Evolutionary conservation across 2,888 invertebrate species (phyloP).

Genomic region (Tillus elongatus): DNA sequence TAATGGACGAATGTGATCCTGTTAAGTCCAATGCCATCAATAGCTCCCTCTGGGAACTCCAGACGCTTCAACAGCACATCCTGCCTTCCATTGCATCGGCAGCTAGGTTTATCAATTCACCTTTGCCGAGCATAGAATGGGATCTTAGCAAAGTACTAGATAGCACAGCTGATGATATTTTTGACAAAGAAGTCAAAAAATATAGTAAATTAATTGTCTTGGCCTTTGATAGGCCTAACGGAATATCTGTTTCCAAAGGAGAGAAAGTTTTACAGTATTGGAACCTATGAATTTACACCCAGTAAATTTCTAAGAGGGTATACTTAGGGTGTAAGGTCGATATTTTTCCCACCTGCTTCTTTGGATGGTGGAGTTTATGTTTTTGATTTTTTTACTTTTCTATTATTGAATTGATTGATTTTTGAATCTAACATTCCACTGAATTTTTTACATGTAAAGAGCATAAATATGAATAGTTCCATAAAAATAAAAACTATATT

Average conservation of each 20-base stretch:
- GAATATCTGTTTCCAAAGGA: conserved; percentile 48
- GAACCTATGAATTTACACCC: conserved; percentile 42
- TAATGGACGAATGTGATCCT: conserved; percentile 74
- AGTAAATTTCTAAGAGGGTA: background rate
- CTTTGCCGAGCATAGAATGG: conserved; percentile 58
- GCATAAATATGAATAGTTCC: no score
- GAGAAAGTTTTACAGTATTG: conserved; percentile 63
- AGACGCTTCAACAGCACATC: conserved; percentile 64
- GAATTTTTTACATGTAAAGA: no score
- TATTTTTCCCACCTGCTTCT: no score
- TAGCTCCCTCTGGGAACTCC: conserved; percentile 90
- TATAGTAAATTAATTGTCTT: conserved; percentile 65
- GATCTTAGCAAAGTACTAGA: conserved; percentile 60
- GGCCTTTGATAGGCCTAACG: conserved; percentile 64
- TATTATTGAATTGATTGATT: no score
- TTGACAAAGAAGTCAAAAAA: conserved; percentile 68
- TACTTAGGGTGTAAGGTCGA: no score
- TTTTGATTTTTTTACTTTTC: no score
- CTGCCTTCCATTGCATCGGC: conserved; percentile 63
- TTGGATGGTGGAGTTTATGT: no score
- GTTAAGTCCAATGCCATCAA: conserved; percentile 69
- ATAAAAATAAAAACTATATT: no score
- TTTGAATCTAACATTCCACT: no score
- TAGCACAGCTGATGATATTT: conserved; percentile 56
- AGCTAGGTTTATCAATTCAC: conserved; percentile 61